Evolutionary conservation across 2,113 vertebrate genomes (phyloP), one percentile per base, ranked within the genome.

Genomic region (Sporophila hypoxantha): DNA sequence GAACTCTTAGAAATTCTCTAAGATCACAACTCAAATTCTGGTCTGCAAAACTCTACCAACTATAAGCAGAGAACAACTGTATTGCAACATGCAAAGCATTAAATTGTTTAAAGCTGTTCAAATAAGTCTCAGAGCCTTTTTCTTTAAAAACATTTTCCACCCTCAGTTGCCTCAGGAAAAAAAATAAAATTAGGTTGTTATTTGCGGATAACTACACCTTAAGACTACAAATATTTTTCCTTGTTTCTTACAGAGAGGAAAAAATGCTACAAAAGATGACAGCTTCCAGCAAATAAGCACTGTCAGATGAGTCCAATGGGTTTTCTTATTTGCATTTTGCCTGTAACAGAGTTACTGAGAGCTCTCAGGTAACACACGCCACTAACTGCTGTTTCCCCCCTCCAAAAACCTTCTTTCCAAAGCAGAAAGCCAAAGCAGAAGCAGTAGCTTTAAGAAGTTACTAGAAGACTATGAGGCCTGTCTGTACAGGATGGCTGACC

Each of bases 51-150:
- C 41, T 59, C 56, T 37, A 55, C 46, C 44, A 67, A 60, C 47
- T 76, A 41, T 41, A 87, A 50, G 39, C 20, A 77, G 65, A 76
- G 76, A 47, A 69, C 0, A 20, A 66, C 26, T 61, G 36, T 47
- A 57, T 10, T 93, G 82, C 50, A 90, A 77, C 70, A 64, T 39
- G 32, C 4, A 12, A 64, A 79, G 27, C 29, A 56, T 36, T 83
- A 46, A 76, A 84, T 75, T 82, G 71, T 37, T 83, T 80, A 87
- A 93, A 92, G 61, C 39, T 82, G 67, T 55, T 73, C 77, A 93
- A 87, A 11, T 39, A 59, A 69, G 61, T 27, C 55, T 69, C 56
- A 36, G 10, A 76, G 61, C 30, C 44, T 62, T 93, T 85, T 82
- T 78, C 49, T 68, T 92, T 82, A 91, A 67, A 92, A 93, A 68